These are phyloP conservation scores for Lepus timidus DNA, from an alignment of 2,113 vertebrate species.

Conservation along the genomic window DNA sequence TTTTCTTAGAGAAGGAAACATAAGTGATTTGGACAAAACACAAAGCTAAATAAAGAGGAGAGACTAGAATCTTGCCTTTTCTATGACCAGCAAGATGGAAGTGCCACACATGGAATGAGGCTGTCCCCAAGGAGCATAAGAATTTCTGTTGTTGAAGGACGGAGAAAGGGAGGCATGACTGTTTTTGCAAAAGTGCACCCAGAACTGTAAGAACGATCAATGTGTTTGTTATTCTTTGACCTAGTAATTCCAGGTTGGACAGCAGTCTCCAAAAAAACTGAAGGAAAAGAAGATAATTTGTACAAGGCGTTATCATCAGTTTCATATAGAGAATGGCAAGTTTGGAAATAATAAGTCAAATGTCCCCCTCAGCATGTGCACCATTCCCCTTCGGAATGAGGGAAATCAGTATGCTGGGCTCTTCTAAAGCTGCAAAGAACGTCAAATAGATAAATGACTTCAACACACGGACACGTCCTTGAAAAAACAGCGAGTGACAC, in stretches of 20 bases:
- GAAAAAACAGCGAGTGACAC: background rate
- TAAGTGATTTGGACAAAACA: slow-evolving; percentile 1
- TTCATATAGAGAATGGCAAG: background rate
- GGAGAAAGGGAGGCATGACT: no score
- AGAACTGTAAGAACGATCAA: background rate
- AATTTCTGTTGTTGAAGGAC: background rate
- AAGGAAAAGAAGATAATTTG: background rate
- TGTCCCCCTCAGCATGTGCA: no score
- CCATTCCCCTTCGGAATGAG: background rate
- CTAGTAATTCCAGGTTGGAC: background rate
- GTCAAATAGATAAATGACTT: slow-evolving; percentile 27
- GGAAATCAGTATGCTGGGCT: background rate
- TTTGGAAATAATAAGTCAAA: background rate
- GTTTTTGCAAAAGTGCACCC: background rate
- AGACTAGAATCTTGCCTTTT: background rate
- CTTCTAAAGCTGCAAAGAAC: background rate
- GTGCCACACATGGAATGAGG: background rate
- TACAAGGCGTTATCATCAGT: background rate
- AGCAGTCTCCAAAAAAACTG: background rate
- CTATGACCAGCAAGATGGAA: background rate
- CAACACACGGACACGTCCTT: background rate
- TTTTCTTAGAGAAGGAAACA: background rate
- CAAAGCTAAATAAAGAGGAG: background rate
- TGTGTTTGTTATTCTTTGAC: background rate
- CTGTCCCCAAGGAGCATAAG: background rate